Evolutionary conservation across 1,140 invertebrate genomes (phyloP).

Genomic region (Coptotermes formosanus): DNA sequence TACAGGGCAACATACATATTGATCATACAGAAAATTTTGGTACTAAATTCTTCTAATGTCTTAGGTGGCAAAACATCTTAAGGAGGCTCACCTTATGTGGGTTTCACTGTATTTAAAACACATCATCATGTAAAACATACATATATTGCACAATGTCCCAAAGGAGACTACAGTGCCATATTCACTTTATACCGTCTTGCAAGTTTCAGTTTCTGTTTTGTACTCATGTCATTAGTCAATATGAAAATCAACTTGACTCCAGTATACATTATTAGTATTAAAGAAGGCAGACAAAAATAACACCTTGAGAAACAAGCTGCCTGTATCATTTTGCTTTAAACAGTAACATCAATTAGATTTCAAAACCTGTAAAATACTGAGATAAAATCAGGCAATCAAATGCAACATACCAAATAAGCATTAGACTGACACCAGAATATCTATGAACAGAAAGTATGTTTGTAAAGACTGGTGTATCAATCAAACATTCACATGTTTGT

Average conservation of each 20-base stretch:
- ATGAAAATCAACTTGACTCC: too few species aligned
- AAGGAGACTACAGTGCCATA: neutral
- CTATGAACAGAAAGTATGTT: too few species aligned
- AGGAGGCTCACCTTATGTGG: too few species aligned
- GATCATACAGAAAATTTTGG: too few species aligned
- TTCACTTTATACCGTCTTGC: neutral
- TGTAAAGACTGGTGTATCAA: too few species aligned
- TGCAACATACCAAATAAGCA: neutral
- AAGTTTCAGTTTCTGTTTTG: neutral
- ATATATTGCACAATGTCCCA: slow-evolving; percentile 1
- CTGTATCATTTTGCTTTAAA: neutral
- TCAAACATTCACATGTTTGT: too few species aligned
- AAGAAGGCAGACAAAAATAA: neutral
- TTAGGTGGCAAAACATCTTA: too few species aligned
- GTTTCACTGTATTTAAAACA: too few species aligned
- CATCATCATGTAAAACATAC: neutral
- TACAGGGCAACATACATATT: too few species aligned
- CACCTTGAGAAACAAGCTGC: neutral
- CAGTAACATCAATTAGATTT: neutral
- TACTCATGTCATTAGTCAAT: neutral
- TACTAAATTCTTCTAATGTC: too few species aligned
- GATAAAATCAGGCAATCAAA: neutral
- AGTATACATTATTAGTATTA: too few species aligned
- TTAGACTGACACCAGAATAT: too few species aligned
- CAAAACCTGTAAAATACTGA: neutral